A percentile compares a stretch with the other conserved stretches of the same genome.
Evolutionary conservation across 1,140 invertebrate species (phyloP).

Genomic region (Ditylenchus dipsaci): DNA sequence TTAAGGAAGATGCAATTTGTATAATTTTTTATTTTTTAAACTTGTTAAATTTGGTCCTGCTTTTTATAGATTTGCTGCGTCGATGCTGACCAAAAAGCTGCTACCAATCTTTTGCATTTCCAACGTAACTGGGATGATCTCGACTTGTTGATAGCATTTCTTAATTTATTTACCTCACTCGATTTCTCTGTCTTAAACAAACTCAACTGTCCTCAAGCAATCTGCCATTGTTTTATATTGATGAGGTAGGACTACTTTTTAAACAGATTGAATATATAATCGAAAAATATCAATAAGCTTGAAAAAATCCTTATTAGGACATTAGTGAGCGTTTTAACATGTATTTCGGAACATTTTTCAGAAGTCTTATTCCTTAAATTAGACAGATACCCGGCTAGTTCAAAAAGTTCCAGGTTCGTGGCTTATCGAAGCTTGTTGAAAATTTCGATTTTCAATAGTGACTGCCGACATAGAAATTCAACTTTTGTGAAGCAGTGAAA

Average conservation of each 20-base stretch:
- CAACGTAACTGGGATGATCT: constrained; percentile 78
- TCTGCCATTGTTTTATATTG: constrained; percentile 77
- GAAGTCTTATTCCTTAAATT: too few species aligned
- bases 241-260: constrained; percentile 64
- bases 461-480: too few species aligned
- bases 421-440: too few species aligned
- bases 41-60: neutral
- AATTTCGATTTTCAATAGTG: too few species aligned
- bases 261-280: too few species aligned
- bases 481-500: too few species aligned
- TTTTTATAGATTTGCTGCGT: constrained; percentile 34
- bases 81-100: constrained; percentile 60
- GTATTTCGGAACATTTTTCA: too few species aligned
- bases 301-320: too few species aligned
- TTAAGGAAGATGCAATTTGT: neutral
- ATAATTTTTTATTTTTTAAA: neutral
- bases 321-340: too few species aligned
- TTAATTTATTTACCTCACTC: constrained; percentile 68
- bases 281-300: too few species aligned
- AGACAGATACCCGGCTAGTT: too few species aligned
- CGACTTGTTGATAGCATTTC: constrained; percentile 73
- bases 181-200: neutral
- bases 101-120: constrained; percentile 89
- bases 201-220: constrained; percentile 63
- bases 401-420: too few species aligned